Evolutionary conservation across 1,140 invertebrate species (phyloP), one percentile per base, ranked within the genome.

Genomic region (Harpegnathos saltator): DNA sequence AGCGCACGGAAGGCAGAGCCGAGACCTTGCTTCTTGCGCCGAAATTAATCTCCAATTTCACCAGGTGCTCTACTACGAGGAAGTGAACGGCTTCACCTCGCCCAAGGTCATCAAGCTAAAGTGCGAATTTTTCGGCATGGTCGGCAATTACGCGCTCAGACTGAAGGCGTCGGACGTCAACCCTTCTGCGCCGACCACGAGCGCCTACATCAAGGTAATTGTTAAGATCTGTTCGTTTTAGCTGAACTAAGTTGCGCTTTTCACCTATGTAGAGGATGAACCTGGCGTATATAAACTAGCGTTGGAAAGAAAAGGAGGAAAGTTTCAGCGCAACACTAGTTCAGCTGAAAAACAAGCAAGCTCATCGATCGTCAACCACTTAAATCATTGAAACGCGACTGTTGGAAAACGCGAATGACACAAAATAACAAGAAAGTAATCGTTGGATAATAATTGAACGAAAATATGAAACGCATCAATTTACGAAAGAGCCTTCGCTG

Each of bases 91-190:
- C 1, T 97, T 96, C 91, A 96, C 96, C 15, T 95, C 95, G n/a
- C 94, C 96, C 33, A 95, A 95, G 15, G 94, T 95, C 2, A 92
- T 97, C 71, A 95, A 94, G 3, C 91, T 98, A 17, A 95, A 95
- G 26, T 98, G 97, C 85, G 96, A 97, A 86, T 94, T 97, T 22
- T 97, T 98, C 84, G 97, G 97, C 2, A 94, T 97, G 78, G 96
- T 97, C 3, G 97, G 97, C 0, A 96, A 97, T 91, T 98, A 97
- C 90, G 95, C 96, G 0, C 93, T 97, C 0, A 95, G 96, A 78
- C 88, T 97, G 59, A 93, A 96, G 50, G 96, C 96, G 0, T 94
- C 95, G 11, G 92, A 93, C 1, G 91, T 94, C 0, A 95, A 94
- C 82, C 93, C 94, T 44, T 94, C 91, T 4, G 92, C 94, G 0